These are phyloP conservation scores for Pardosa pseudoannulata DNA, from an alignment of 2,888 invertebrate genomes.

Conservation along the genomic window DNA sequence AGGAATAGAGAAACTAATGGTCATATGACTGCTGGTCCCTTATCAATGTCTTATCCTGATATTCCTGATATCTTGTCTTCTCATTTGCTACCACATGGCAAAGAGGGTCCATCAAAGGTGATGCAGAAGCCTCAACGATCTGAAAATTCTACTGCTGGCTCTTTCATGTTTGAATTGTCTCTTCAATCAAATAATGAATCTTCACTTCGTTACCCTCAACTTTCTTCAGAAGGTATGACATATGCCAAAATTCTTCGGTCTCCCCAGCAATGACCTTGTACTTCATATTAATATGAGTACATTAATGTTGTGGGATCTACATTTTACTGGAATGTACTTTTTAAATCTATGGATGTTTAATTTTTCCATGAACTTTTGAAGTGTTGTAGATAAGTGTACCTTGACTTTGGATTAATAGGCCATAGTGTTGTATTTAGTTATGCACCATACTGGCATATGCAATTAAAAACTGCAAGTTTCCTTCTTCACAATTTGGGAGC, in stretches of 20 bases:
- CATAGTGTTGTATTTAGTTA: no score
- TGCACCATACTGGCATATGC: no score
- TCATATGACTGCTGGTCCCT: slow-evolving; percentile 51
- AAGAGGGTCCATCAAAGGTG: slow-evolving; percentile 50
- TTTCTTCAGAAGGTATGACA: slow-evolving; percentile 67
- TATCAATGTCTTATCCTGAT: slow-evolving; percentile 66
- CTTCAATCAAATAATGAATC: slow-evolving; percentile 45
- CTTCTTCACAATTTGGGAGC: no score
- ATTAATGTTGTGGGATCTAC: slow-evolving; percentile 61
- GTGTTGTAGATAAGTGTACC: slow-evolving; percentile 46
- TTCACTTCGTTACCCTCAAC: slow-evolving; percentile 39
- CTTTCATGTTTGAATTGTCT: slow-evolving; percentile 36
- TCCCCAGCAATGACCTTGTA: slow-evolving; percentile 56
- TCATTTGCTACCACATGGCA: slow-evolving; percentile 21
- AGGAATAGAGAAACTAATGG: not conserved
- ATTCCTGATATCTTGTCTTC: slow-evolving; percentile 58
- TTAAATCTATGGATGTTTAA: slow-evolving; percentile 68
- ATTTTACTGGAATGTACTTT: slow-evolving; percentile 64
- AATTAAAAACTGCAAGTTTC: no score
- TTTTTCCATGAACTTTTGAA: slow-evolving; percentile 63
- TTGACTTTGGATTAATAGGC: not conserved
- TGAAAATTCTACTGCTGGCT: not conserved
- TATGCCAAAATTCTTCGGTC: slow-evolving; percentile 66
- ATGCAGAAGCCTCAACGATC: slow-evolving; percentile 49
- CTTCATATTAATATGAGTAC: slow-evolving; percentile 36